These are phyloP conservation scores for Danio tinwini DNA, from an alignment of 2,797 vertebrate species.

Conservation along the genomic window DNA sequence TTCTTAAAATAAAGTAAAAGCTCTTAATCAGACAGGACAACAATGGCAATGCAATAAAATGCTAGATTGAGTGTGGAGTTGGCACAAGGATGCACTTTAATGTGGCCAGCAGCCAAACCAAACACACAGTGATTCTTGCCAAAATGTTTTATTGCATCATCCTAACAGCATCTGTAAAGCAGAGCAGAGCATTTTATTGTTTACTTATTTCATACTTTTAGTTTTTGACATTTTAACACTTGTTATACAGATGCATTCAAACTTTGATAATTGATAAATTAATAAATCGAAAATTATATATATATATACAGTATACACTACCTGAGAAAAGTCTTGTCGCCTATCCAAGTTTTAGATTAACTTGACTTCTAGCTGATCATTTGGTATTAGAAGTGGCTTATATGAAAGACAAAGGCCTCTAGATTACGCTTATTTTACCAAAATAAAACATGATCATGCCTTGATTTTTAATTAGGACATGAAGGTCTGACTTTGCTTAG, in stretches of 20 bases:
- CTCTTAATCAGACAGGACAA: neutral
- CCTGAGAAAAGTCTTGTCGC: too few relatives aligned
- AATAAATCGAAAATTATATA: too few relatives aligned
- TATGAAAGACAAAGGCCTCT: too few relatives aligned
- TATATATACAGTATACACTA: too few relatives aligned
- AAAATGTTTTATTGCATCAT: constrained; percentile 43
- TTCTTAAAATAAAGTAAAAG: constrained; percentile 10
- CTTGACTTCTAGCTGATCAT: too few relatives aligned
- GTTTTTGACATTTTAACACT: neutral
- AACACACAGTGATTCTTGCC: constrained; percentile 18
- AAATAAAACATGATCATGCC: too few relatives aligned
- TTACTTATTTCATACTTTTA: neutral
- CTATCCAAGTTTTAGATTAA: too few relatives aligned
- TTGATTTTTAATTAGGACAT: too few relatives aligned
- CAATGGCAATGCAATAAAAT: constrained; percentile 43
- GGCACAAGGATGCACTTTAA: constrained; percentile 43
- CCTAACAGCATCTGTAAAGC: neutral
- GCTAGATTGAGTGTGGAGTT: constrained; percentile 44
- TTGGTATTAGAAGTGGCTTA: too few relatives aligned
- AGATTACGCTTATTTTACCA: too few relatives aligned
- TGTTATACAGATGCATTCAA: neutral
- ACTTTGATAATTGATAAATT: too few relatives aligned
- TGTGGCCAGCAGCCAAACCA: constrained; percentile 58
- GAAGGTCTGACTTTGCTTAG: too few relatives aligned
- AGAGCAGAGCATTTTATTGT: neutral